Evolutionary conservation across 1,140 invertebrate genomes (phyloP).

Genomic region (Cyclargus thomasi): DNA sequence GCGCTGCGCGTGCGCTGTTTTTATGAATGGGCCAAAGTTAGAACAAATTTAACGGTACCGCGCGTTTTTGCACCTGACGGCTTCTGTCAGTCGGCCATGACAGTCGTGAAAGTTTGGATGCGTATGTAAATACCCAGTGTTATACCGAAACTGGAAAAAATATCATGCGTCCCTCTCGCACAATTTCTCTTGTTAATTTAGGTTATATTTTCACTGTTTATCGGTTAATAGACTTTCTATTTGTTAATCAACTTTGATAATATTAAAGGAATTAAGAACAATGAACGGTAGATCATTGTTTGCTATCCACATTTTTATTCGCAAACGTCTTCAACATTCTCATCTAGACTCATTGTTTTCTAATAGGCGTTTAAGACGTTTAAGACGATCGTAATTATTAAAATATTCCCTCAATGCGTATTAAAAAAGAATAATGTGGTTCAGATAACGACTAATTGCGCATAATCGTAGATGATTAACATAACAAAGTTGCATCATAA

Average conservation of each 20-base stretch:
- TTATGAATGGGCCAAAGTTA: constrained; percentile 58
- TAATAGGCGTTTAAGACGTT: not conserved
- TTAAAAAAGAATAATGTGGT: constrained; percentile 1
- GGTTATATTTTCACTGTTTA: constrained; percentile 16
- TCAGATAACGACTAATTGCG: not conserved
- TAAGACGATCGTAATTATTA: not conserved
- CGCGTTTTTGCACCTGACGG: constrained; percentile 43
- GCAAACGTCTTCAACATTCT: not conserved
- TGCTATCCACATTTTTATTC: not conserved
- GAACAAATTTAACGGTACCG: constrained; percentile 64
- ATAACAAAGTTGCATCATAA: not conserved
- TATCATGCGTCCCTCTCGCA: constrained; percentile 14
- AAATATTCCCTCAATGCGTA: not conserved
- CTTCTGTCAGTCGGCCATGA: constrained; percentile 34
- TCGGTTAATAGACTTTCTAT: not conserved
- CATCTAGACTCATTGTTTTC: not conserved
- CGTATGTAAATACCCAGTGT: constrained; percentile 25
- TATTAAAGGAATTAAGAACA: not conserved
- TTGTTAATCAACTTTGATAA: not conserved
- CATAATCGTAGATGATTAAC: not conserved
- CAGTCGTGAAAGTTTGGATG: constrained; percentile 32
- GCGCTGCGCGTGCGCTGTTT: constrained; percentile 54
- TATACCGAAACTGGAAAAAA: constrained; percentile 22
- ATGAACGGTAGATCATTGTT: not conserved
- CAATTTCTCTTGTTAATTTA: constrained; percentile 8